phyloP scores from a whole-genome alignment of 2,113 vertebrate species.

The Micronycteris hirsuta region DNA sequence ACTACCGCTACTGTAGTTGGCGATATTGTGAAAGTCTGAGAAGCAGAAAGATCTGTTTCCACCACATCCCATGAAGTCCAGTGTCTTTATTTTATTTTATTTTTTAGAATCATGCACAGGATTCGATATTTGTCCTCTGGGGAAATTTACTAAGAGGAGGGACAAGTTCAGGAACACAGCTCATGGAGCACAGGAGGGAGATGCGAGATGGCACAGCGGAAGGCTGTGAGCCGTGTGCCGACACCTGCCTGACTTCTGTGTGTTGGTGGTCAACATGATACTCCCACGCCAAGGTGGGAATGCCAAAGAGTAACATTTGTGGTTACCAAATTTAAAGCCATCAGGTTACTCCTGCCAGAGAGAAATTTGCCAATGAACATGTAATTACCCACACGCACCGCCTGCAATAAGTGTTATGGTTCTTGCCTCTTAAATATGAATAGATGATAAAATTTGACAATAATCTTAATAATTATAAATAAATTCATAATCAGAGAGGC shows the following conservation, averaged over 20 bases:
- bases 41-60: background rate
- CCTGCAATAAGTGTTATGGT: background rate
- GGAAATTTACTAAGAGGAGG: background rate
- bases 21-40: background rate
- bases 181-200: background rate
- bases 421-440: background rate
- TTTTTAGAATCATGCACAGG: background rate
- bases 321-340: background rate
- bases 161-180: too few species aligned
- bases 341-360: background rate
- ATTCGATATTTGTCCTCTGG: background rate
- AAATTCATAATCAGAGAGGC: background rate
- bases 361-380: background rate
- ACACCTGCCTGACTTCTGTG: background rate
- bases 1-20: accelerated
- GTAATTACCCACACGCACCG: background rate
- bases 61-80: background rate
- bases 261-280: background rate
- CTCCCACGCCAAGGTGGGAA: background rate
- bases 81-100: background rate
- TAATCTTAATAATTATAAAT: background rate
- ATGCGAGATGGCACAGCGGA: background rate
- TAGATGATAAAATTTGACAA: background rate
- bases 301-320: background rate
- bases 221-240: background rate